Conservation (phyloP, 1,140 invertebrate genomes). For the Idris sp. region DNA sequence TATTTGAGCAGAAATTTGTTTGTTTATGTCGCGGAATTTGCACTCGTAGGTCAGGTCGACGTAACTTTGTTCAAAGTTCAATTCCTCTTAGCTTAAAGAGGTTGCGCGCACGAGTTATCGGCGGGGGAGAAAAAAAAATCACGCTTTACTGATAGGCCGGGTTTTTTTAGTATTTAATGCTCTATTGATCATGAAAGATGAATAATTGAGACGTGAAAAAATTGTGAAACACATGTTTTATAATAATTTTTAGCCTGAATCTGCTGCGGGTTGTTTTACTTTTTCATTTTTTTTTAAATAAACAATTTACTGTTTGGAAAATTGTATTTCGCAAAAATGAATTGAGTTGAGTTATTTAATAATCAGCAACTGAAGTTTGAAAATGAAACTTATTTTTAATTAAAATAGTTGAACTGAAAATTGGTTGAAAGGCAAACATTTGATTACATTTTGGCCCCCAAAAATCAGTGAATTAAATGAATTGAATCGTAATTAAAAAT, state of each 20-base stretch:
- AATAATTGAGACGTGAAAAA: constrained; percentile 32
- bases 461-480: too few relatives aligned
- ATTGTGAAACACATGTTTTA: constrained; percentile 9
- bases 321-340: too few relatives aligned
- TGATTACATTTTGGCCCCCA: too few relatives aligned
- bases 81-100: constrained; percentile 38
- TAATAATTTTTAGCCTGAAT: constrained; percentile 1
- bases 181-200: constrained; percentile 35
- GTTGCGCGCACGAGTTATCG: constrained; percentile 36
- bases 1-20: constrained; percentile 15
- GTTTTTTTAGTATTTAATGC: constrained; percentile 37
- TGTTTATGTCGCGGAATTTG: constrained; percentile 45
- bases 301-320: too few relatives aligned
- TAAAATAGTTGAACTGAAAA: too few relatives aligned
- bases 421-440: too few relatives aligned
- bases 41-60: constrained; percentile 36
- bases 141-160: constrained; percentile 14
- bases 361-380: too few relatives aligned
- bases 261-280: too few relatives aligned
- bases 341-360: too few relatives aligned
- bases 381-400: too few relatives aligned
- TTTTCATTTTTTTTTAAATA: too few relatives aligned
- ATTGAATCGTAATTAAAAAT: too few relatives aligned
- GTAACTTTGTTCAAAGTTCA: constrained; percentile 51
- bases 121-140: constrained; percentile 18